These are phyloP conservation scores for Rana temporaria DNA, from an alignment of 2,113 vertebrate species.

Conservation along the genomic window DNA sequence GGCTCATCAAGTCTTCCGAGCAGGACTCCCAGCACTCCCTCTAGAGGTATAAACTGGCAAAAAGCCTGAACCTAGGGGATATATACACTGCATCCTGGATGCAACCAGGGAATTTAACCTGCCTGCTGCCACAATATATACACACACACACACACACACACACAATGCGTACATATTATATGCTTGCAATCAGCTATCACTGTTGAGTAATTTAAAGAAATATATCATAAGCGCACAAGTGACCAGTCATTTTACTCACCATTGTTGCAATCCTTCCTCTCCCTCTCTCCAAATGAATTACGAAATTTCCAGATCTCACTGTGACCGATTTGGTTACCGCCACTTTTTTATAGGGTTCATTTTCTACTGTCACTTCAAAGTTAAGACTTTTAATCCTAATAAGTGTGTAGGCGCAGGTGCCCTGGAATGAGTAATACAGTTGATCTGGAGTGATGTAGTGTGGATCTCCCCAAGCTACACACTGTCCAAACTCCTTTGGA, in stretches of 20 bases:
- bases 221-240: too few relatives aligned
- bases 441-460: constrained; percentile 76
- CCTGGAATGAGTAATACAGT: constrained; percentile 69
- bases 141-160: too few relatives aligned
- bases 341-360: constrained; percentile 62
- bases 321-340: constrained; percentile 65
- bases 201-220: too few relatives aligned
- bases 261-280: constrained; percentile 64
- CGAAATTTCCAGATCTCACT: constrained; percentile 62
- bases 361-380: constrained; percentile 71
- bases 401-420: constrained; percentile 68
- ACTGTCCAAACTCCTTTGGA: constrained; percentile 59
- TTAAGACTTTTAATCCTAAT: constrained; percentile 1
- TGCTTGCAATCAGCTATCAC: too few relatives aligned
- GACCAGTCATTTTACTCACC: constrained; percentile 61
- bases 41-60: too few relatives aligned
- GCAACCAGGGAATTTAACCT: too few relatives aligned
- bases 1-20: too few relatives aligned
- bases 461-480: constrained; percentile 71
- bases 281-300: constrained; percentile 63
- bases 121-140: too few relatives aligned
- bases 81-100: too few relatives aligned
- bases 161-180: too few relatives aligned
- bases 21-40: too few relatives aligned
- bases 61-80: too few relatives aligned